Conservation (phyloP, 2,888 invertebrate species). For the Volucella zonaria region DNA sequence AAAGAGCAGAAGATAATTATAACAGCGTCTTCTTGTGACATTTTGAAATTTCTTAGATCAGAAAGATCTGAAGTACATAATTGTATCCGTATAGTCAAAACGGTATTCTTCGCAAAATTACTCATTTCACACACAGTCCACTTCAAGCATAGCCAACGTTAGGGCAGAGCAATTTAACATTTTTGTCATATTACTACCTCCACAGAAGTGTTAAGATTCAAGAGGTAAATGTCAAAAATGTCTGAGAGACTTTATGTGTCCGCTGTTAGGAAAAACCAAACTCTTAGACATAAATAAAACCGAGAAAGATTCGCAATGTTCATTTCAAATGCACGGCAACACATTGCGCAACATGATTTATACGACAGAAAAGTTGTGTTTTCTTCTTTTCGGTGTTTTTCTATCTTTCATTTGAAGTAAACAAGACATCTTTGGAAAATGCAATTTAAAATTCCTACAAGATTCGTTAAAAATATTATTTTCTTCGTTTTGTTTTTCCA, state of each 20-base stretch:
- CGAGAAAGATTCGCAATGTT: slow-evolving; percentile 18
- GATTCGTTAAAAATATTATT: neutral
- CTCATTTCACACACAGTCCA: no score
- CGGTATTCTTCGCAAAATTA: no score
- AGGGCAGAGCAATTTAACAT: no score
- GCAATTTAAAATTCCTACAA: neutral
- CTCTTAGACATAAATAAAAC: slow-evolving; percentile 42
- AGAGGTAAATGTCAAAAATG: slow-evolving; percentile 47
- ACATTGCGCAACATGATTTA: slow-evolving; percentile 22
- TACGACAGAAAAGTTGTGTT: neutral
- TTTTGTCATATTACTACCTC: no score
- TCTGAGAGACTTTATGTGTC: slow-evolving; percentile 29
- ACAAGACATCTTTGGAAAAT: neutral
- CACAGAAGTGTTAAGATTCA: neutral
- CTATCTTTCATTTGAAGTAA: neutral
- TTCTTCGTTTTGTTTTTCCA: neutral
- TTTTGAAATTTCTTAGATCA: no score
- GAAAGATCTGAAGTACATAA: no score
- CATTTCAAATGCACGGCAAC: slow-evolving; percentile 42
- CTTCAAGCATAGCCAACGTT: no score
- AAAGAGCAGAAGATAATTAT: no score
- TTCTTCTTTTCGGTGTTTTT: neutral
- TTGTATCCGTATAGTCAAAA: no score
- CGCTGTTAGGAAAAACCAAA: neutral
- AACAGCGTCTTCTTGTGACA: no score